Evolutionary conservation across 2,113 vertebrate genomes (phyloP), one percentile per base, ranked within the genome.

Genomic region (Odocoileus virginianus): DNA sequence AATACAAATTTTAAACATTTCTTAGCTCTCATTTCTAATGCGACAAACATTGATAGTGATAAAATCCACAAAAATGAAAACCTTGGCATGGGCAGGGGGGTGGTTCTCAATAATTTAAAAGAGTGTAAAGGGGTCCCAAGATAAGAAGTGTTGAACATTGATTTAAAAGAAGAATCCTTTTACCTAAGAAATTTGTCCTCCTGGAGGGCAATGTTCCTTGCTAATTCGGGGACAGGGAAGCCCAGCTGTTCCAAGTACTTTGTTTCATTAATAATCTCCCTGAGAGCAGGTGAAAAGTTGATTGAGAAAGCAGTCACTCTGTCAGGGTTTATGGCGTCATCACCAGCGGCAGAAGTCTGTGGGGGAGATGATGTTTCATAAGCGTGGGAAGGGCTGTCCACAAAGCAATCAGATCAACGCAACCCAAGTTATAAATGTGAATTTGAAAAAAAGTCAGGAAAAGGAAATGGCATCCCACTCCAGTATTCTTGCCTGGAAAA

Each of bases 241-340:
- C 99, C 99, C 30, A 99, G 98, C 4, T 99, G 98, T 74, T 99
- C 99, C 98, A 99, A 98, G 98, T 99, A 98, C 60, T 99, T 99
- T 15, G 99, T 96, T 98, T 99, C 99, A 7, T 76, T 98, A 14
- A 99, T 99, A 5, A 99, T 99, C 98, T 99, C 99, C 82, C 52
- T 98, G 45, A 99, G 98, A 58, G 97, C 57, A 2, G 99, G 99
- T 27, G 99, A 97, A 98, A 99, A 99, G 97, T 99, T 99, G 61
- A 99, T 98, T 4, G 52, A 2, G 13, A 99, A 99, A 7, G 2
- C 43, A 0, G 97, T 0, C 2, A 2, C 93, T 81, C 67, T 98
- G 30, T 98, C 98, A 5, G 33, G 60, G 9, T 52, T 27, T 0
- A 21, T 28, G 33, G 36, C 2, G 1, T 99, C 98, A 0, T 98